Base-by-base conservation (phyloP, 2,888 invertebrate species). In the Pilophorus perplexus region DNA sequence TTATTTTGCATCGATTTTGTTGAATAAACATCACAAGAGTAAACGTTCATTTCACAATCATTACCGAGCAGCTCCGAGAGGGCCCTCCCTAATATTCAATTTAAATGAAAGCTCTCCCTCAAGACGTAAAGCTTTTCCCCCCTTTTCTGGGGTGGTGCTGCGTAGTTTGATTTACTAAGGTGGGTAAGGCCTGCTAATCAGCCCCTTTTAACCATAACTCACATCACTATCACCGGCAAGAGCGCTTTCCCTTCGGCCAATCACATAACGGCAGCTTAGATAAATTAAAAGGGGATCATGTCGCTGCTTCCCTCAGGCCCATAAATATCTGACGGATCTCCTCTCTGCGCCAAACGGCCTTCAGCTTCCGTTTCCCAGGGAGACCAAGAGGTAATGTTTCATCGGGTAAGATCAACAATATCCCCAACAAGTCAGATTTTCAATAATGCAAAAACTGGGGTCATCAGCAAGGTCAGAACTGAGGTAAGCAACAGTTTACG, bases 201-300 rank as follows among this genome's bases (percentile, higher is more conserved):
- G 62, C 62, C 62, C 62, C 62, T 62, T 48, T 62, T 62, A 62
- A 62, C 62, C 62, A 62, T 62, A 62, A 62, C 62, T 62, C 62
- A 62, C 62, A 62, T 62, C 62, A 62, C 62, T 62, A 62, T 62
- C 62, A 62, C 62, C 46, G 62, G 25, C 59, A 59, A 27, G 23
- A 10, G 16, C 59, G 59, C 18, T 5, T 42, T 62, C 42, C 38
- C 59, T 62, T 62, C 46, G 42, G 59, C 59, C 62, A 62, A 62
- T 62, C 62, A 62, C 62, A 62, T 62, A 62, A 62, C 62, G 62
- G 62, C 62, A 62, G 62, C 62, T 62, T 62, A 62, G 62, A 62
- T 62, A 62, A 62, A 62, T 62, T 62, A 62, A 62, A 62, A 62
- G 62, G 62, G 62, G 62, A 62, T 62, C 62, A 62, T 62, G 62